phyloP scores from a whole-genome alignment of 2,113 vertebrate species.

The Nesogale talazaci region DNA sequence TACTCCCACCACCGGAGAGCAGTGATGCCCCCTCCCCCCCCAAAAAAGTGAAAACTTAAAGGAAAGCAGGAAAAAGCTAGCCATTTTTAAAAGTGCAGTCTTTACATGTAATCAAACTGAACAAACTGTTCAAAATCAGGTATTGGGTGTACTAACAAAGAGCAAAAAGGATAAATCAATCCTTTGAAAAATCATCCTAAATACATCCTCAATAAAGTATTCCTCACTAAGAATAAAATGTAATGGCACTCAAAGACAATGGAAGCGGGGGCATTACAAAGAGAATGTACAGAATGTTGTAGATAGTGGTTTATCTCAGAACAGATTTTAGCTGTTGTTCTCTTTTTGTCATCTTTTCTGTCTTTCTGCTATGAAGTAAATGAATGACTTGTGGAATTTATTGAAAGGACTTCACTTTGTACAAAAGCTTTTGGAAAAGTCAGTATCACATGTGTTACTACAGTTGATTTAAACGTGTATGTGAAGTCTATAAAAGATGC shows the following conservation, averaged over 20 bases:
- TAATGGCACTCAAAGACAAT: neutral
- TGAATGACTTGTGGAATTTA: constrained; percentile 33
- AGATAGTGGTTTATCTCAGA: neutral
- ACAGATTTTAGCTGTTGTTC: neutral
- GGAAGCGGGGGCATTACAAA: constrained; percentile 27
- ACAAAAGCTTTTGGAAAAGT: neutral
- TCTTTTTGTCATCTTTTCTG: neutral
- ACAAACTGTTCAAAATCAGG: constrained; percentile 33
- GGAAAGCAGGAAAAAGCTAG: neutral
- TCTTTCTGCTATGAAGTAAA: neutral
- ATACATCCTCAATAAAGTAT: constrained; percentile 11
- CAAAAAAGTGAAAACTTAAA: neutral
- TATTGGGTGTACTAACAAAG: neutral
- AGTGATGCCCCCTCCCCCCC: too few species aligned
- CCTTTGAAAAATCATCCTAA: neutral
- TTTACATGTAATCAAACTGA: constrained; percentile 12
- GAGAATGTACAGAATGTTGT: neutral
- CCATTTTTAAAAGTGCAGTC: constrained; percentile 28
- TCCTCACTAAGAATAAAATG: neutral
- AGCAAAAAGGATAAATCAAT: constrained; percentile 26
- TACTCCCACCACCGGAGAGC: too few species aligned
- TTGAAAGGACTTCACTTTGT: constrained; percentile 2
- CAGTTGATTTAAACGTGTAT: too few species aligned
- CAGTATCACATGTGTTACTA: neutral
- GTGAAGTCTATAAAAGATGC: neutral